A percentile compares a stretch with the other conserved stretches of the same genome.
Conservation (phyloP, 1,140 invertebrate genomes). For the Heliconius himera region DNA sequence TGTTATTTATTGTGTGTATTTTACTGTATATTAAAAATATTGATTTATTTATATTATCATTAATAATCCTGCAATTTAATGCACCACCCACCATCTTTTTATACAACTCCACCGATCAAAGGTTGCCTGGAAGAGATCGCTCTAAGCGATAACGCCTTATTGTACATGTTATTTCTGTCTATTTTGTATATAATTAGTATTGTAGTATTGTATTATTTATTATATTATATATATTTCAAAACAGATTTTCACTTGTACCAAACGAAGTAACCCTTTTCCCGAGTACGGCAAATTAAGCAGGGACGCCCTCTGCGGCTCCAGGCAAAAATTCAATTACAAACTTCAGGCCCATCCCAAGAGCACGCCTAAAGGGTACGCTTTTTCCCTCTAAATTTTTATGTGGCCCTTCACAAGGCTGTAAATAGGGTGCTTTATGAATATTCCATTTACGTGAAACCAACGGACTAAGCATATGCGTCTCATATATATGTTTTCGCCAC, state of each 20-base stretch:
- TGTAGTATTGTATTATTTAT: no score
- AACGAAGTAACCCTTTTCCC: slow-evolving; percentile 64
- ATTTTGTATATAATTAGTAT: no score
- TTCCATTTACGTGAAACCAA: slow-evolving; percentile 72
- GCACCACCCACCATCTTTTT: no score
- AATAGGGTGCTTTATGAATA: slow-evolving; percentile 78
- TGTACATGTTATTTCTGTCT: no score
- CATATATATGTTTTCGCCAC: background rate
- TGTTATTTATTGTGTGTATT: no score
- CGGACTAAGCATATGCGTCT: slow-evolving; percentile 33
- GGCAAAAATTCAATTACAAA: slow-evolving; percentile 81
- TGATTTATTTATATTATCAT: no score
- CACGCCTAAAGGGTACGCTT: slow-evolving; percentile 70
- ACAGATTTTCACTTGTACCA: slow-evolving; percentile 38
- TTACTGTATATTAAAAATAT: no score
- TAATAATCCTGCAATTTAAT: no score
- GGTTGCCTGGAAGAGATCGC: no score
- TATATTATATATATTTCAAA: background rate
- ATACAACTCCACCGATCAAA: no score
- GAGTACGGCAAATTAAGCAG: slow-evolving; percentile 78
- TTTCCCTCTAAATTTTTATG: slow-evolving; percentile 80
- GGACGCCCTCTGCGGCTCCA: slow-evolving; percentile 77
- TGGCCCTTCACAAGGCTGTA: slow-evolving; percentile 78
- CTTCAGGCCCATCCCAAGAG: slow-evolving; percentile 74
- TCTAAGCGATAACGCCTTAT: no score